Evolutionary conservation across 2,113 vertebrate genomes (phyloP).

Genomic region (Myotis yumanensis): DNA sequence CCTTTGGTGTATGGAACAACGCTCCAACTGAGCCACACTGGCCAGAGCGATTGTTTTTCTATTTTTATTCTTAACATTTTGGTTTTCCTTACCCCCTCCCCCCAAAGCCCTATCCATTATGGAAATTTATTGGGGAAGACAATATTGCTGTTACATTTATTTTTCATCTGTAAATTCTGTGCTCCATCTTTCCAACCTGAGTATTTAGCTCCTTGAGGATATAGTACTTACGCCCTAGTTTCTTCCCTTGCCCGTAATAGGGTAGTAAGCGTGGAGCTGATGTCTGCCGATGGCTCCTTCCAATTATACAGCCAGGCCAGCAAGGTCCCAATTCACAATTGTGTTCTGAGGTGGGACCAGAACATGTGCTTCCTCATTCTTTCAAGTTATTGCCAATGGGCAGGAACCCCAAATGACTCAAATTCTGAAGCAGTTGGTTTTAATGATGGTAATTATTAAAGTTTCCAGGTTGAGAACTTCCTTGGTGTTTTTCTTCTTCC

Average conservation of each 20-base stretch:
- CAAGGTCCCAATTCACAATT: not conserved
- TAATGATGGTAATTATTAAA: not conserved
- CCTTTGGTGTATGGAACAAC: not conserved
- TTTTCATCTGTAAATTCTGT: not conserved
- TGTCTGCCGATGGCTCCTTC: not conserved
- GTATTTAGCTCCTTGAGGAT: not conserved
- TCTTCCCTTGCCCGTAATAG: not conserved
- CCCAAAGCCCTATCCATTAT: not conserved
- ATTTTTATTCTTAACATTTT: not conserved
- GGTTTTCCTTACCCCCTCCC: not conserved
- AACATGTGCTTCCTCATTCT: not conserved
- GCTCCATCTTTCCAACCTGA: not conserved
- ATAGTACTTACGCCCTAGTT: fast-evolving
- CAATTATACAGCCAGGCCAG: not conserved
- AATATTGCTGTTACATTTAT: not conserved
- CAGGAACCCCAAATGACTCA: not conserved
- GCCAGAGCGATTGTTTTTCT: not conserved
- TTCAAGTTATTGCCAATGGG: not conserved
- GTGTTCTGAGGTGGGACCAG: not conserved
- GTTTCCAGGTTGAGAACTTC: not conserved
- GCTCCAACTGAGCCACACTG: not conserved
- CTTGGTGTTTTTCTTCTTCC: not conserved
- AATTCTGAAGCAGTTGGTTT: conserved; percentile 41
- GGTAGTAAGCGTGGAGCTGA: not conserved
- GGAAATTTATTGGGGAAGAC: not conserved